Evolutionary conservation across 1,140 invertebrate genomes (phyloP).

Genomic region (Sesamia nonagrioides): DNA sequence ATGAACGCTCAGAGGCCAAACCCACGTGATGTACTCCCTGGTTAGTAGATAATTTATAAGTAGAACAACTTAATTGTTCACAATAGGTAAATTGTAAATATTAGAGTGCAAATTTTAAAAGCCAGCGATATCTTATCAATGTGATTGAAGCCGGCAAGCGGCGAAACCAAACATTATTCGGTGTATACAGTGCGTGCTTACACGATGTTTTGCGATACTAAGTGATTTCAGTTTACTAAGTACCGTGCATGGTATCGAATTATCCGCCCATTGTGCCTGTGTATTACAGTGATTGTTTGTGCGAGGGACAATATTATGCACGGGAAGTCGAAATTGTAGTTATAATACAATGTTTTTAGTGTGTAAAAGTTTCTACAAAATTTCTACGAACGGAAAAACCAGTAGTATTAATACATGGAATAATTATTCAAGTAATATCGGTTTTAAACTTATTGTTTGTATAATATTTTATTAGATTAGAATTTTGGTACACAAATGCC

Average conservation of each 20-base stretch:
- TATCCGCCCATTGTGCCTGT: conserved; percentile 55
- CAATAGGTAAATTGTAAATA: conserved; percentile 31
- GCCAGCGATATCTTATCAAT: conserved; percentile 74
- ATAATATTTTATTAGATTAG: neutral
- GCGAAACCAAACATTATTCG: conserved; percentile 54
- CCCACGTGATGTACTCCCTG: conserved; percentile 68
- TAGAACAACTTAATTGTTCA: conserved; percentile 34
- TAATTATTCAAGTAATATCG: conserved; percentile 8
- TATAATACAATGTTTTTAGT: conserved; percentile 18
- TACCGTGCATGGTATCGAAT: conserved; percentile 51
- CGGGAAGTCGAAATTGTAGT: neutral
- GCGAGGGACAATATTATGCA: conserved; percentile 12
- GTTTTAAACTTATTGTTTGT: conserved; percentile 5
- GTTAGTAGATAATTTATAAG: conserved; percentile 66
- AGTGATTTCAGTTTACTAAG: conserved; percentile 57
- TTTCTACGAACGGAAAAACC: neutral
- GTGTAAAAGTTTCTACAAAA: conserved; percentile 29
- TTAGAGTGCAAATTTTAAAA: conserved; percentile 36
- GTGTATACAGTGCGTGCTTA: conserved; percentile 62
- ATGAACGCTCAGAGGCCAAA: conserved; percentile 69
- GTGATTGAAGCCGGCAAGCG: conserved; percentile 53
- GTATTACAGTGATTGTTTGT: conserved; percentile 32
- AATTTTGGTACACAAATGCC: neutral
- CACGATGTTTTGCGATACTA: conserved; percentile 58
- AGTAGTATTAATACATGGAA: neutral